phyloP scores from a whole-genome alignment of 1,140 invertebrate species.

The Ceratina japonica region DNA sequence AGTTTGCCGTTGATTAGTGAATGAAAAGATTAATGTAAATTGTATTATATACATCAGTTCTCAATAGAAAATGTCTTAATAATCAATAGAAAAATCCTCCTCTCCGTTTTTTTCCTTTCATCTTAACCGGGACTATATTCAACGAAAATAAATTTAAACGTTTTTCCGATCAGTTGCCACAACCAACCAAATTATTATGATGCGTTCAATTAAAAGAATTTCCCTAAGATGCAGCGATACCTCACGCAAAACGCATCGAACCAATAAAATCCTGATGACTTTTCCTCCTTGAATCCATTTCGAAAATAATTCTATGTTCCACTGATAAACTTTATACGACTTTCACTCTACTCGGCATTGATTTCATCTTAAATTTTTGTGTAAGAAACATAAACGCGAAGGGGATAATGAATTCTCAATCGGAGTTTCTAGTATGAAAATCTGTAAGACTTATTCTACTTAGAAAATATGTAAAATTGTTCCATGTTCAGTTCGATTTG shows the following conservation, averaged over 20 bases:
- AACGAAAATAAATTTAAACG: background rate
- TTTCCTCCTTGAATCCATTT: background rate
- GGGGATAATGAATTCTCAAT: background rate
- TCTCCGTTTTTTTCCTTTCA: background rate
- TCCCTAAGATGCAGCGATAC: background rate
- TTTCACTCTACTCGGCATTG: too few species aligned
- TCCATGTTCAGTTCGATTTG: slow-evolving; percentile 1
- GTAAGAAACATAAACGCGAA: background rate
- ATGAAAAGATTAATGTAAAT: background rate
- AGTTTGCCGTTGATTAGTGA: background rate
- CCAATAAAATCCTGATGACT: background rate
- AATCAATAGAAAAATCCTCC: slow-evolving; percentile 18
- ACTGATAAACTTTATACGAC: background rate
- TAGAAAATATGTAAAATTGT: slow-evolving; percentile 45
- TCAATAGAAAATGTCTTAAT: background rate
- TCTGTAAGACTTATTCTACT: slow-evolving; percentile 21
- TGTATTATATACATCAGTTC: slow-evolving; percentile 3
- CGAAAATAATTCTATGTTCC: background rate
- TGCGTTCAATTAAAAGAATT: background rate
- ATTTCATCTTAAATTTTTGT: background rate
- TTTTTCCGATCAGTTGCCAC: background rate
- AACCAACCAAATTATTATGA: background rate
- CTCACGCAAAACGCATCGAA: background rate
- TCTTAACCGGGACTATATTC: background rate
- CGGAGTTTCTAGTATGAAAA: background rate